Base-by-base conservation (phyloP, 2,888 invertebrate genomes). In the Dynastes hyllus region DNA sequence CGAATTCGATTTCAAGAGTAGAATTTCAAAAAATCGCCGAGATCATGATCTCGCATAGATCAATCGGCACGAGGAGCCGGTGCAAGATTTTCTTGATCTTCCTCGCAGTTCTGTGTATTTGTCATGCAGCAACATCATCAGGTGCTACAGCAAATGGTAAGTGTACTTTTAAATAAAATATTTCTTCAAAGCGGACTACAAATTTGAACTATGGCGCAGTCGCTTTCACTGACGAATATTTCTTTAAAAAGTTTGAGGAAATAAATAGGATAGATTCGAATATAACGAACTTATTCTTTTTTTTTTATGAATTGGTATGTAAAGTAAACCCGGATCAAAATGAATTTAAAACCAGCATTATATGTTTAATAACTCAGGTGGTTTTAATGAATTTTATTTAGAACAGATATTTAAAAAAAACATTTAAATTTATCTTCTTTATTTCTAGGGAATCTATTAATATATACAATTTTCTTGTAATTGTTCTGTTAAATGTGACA, bases 141-240 rank as follows among this genome's bases (percentile, higher is more conserved):
- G 86, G 86, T 63, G 84, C 86, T 45, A 83, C 85, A 71, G 85
- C 87, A 65, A 87, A 88, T 80, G 87, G 88, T 88, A 81, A 85
- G 87, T 82, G 58, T 51, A 5, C 73, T 73, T 76, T 78, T 27
- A 37, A 37, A 5, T 37, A 5, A 37, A 37, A 37, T 22, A 5
- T 37, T 0, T 37, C 5, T 79, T 76, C 80, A 82, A 81, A 83
- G 83, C 84, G 82, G 79, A 84, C 84, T 83, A 81, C 87, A 82
- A 85, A 81, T 83, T 80, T 71, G 65, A 81, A 82, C 81, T 85
- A 84, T 86, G 85, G 87, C 86, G 87, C 86, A 86, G 87, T 84
- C 84, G 85, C 85, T 84, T 84, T 83, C 81, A 16, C 51, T 61
- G 29, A 55, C n/a, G 1, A 16, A 4, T 55, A n/a, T 55, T 6